Evolutionary conservation across 2,888 invertebrate species (phyloP), one percentile per base, ranked within the genome.

Genomic region (Taphrorychus bicolor): DNA sequence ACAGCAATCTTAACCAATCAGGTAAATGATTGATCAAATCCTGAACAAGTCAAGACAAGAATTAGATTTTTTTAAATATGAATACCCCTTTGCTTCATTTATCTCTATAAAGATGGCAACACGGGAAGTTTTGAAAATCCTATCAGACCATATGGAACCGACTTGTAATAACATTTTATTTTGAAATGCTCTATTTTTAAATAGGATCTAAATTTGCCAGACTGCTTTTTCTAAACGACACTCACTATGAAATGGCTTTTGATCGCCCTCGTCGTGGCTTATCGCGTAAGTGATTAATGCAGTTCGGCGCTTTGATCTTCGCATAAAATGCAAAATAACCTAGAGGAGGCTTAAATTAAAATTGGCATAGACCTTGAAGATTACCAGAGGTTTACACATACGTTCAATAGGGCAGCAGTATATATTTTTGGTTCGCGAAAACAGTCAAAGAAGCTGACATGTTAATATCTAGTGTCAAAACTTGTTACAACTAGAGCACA

Each of bases 141-240:
- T 9, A 54, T 59, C 54, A 61, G 61, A 61, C 61, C 53, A 45
- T 61, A 11, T 9, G 54, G 45, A 61, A 53, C 40, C 61, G 40
- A 16, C 41, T 60, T 52, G 42, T 61, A 53, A 53, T 53, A 22
- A 61, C 23, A 48, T 23, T 24, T 53, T 61, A 45, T 54, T 61
- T 61, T 61, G 48, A 57, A 51, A 49, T 21, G 32, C 51, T 62
- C 63, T 63, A 63, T 63, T 63, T 63, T 63, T 57, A 63, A 57
- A 32, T 24, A 32, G 17, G 45, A 45, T 63, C 63, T 63, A 63
- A 57, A 48, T 63, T 63, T 32, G 63, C 63, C 24, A 24, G 57
- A 1, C 41, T 57, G n/a, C n/a, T 49, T 49, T 24, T 57, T 57
- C 18, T 40, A 51, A 16, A 19, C 48, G n/a, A 56, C 42, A 56